Evolutionary conservation across 2,113 vertebrate species (phyloP).

Genomic region (Phylloscopus trochilus): DNA sequence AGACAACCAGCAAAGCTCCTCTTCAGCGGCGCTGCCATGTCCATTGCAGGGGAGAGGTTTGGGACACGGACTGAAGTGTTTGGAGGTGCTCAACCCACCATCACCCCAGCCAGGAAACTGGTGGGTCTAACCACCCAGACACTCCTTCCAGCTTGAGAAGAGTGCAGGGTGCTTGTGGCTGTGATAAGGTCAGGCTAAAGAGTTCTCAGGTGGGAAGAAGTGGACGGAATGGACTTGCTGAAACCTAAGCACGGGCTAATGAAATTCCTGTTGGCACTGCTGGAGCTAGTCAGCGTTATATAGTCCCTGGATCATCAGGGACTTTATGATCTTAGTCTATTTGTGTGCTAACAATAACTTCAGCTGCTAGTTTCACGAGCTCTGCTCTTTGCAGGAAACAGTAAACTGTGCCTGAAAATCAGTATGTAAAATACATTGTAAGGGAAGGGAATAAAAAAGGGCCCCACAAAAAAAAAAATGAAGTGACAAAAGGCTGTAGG

Average conservation of each 20-base stretch:
- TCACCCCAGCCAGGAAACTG: background rate
- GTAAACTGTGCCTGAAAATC: conserved; percentile 55
- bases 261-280: conserved; percentile 61
- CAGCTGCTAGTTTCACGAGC: conserved; percentile 49
- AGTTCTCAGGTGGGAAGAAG: background rate
- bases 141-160: conserved; percentile 17
- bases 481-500: background rate
- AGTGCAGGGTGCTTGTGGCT: background rate
- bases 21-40: rapidly evolving
- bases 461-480: background rate
- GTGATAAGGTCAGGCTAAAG: background rate
- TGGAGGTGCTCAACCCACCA: background rate
- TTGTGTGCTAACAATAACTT: conserved; percentile 74
- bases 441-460: conserved; percentile 37
- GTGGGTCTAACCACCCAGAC: background rate
- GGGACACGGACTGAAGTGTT: rapidly evolving
- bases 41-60: rapidly evolving
- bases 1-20: background rate
- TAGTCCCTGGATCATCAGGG: conserved; percentile 64
- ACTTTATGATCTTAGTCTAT: conserved; percentile 69
- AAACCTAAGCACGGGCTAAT: conserved; percentile 49
- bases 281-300: conserved; percentile 63
- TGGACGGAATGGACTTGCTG: background rate
- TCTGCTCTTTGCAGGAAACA: conserved; percentile 41
- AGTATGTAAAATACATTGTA: conserved; percentile 50